Conservation (phyloP, 2,113 vertebrate species). For the Parus major region DNA sequence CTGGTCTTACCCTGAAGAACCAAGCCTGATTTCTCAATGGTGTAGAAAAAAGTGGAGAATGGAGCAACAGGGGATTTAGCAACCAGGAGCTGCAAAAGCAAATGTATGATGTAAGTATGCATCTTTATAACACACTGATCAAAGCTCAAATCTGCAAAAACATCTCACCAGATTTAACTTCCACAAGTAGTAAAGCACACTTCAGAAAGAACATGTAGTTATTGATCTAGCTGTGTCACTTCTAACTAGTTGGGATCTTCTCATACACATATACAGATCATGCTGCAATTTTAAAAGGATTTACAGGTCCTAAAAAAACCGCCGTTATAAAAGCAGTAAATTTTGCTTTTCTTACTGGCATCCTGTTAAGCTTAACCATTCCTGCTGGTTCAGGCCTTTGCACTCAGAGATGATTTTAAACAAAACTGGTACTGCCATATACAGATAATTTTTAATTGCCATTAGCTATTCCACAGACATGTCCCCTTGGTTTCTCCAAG, state of each 20-base stretch:
- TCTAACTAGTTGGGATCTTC: not conserved
- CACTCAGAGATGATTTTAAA: not conserved
- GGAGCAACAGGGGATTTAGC: conserved; percentile 85
- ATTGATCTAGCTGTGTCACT: not conserved
- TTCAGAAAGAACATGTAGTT: not conserved
- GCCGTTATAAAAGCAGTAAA: not conserved
- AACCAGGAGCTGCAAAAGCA: conserved; percentile 77
- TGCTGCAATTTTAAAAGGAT: not conserved
- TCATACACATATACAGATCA: not conserved
- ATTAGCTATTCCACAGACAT: not conserved
- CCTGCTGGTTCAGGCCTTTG: not conserved
- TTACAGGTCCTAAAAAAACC: not conserved
- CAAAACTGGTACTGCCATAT: not conserved
- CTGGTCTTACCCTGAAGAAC: conserved; percentile 79
- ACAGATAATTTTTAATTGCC: not conserved
- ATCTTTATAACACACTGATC: not conserved
- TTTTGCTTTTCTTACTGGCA: not conserved
- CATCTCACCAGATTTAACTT: not conserved
- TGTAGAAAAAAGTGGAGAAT: conserved; percentile 77
- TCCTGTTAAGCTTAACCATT: not conserved
- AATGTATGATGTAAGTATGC: not conserved
- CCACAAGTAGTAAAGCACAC: not conserved
- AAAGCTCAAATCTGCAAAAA: not conserved
- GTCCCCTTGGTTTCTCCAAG: not conserved
- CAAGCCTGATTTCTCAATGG: conserved; percentile 79